phyloP scores from a whole-genome alignment of 2,797 vertebrate species.

The Macrochelys suwanniensis region DNA sequence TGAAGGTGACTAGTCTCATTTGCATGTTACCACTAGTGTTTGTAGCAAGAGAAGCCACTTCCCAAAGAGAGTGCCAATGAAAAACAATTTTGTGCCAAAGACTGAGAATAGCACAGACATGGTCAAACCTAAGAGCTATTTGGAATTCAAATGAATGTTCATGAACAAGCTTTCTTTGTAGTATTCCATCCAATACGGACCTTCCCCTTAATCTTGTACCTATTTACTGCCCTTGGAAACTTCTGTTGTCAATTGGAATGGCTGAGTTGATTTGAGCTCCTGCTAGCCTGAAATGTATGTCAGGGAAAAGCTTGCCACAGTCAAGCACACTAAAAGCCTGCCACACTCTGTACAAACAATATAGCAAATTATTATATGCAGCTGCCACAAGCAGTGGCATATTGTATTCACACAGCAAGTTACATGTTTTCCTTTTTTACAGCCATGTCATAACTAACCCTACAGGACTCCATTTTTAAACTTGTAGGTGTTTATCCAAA shows the following conservation, averaged over 20 bases:
- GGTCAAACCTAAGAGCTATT: not conserved
- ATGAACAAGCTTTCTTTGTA: not conserved
- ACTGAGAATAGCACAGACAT: not conserved
- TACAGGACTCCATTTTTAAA: not conserved
- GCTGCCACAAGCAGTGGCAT: not conserved
- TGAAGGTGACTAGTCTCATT: not conserved
- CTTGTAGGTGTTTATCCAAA: not conserved
- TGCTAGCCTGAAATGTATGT: not conserved
- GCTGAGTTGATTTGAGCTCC: not conserved
- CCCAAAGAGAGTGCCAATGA: not conserved
- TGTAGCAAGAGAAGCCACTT: not conserved
- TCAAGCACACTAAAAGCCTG: not conserved
- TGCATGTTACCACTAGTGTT: not conserved
- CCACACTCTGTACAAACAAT: accelerated
- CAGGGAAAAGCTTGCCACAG: not conserved
- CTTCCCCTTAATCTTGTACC: not conserved
- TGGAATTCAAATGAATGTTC: not conserved
- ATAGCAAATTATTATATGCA: not conserved
- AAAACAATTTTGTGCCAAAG: not conserved
- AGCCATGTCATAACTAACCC: not conserved
- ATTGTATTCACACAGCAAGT: not conserved
- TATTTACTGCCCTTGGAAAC: not conserved
- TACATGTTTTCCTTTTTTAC: not conserved
- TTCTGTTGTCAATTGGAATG: not conserved
- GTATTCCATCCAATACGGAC: not conserved